phyloP scores from a whole-genome alignment of 2,113 vertebrate species.

The Lepus timidus region DNA sequence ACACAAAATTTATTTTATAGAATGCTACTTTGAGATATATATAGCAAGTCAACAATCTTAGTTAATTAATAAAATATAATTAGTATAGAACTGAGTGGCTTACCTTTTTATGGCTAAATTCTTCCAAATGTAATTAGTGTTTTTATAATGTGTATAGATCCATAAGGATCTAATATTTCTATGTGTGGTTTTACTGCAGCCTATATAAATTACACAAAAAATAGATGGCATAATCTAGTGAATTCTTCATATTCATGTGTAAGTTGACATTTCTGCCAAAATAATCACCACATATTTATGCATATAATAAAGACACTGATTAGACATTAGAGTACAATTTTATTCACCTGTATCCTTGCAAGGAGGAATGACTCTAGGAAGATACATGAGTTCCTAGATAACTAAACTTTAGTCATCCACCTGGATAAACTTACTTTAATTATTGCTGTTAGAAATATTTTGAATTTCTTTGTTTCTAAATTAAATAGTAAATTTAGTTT shows the following conservation, averaged over 20 bases:
- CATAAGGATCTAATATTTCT: neutral
- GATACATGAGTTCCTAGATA: constrained; percentile 24
- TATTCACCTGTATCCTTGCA: neutral
- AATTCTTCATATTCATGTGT: neutral
- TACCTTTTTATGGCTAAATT: constrained; percentile 21
- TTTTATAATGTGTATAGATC: neutral
- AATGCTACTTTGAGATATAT: neutral
- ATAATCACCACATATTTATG: neutral
- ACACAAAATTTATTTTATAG: constrained; percentile 42
- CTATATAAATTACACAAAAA: neutral
- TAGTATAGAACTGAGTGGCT: neutral
- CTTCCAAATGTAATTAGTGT: constrained; percentile 1
- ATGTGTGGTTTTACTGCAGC: neutral
- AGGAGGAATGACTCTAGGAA: constrained; percentile 29
- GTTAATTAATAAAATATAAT: constrained; percentile 52
- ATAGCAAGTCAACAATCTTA: neutral
- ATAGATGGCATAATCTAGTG: neutral
- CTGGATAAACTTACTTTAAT: constrained; percentile 55
- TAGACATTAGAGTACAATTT: neutral
- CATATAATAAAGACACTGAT: neutral
- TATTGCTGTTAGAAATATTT: neutral
- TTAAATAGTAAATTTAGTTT: constrained; percentile 6
- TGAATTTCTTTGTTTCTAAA: constrained; percentile 60
- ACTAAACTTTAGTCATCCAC: neutral
- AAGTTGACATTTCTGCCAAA: constrained; percentile 21